These are phyloP conservation scores for Megaceryle torquata DNA, from an alignment of 2,113 vertebrate species.

Conservation along the genomic window DNA sequence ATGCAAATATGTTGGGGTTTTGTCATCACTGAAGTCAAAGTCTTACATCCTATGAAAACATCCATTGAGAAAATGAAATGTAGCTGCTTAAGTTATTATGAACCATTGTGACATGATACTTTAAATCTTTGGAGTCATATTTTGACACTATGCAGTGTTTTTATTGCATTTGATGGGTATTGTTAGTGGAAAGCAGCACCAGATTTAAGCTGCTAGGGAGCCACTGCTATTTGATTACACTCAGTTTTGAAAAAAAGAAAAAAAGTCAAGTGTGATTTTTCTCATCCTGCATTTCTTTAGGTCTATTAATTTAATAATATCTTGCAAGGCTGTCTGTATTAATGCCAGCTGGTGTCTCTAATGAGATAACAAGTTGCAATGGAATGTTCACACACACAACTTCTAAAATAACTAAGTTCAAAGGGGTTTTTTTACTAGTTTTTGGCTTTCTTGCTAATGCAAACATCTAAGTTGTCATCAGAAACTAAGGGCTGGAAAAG, in stretches of 20 bases:
- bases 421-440: rapidly evolving
- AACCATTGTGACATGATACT: neutral
- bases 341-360: neutral
- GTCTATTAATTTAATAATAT: neutral
- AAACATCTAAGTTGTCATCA: neutral
- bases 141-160: neutral
- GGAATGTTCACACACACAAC: neutral
- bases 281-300: neutral
- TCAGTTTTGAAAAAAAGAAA: neutral
- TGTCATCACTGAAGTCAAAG: neutral
- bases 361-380: neutral
- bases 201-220: neutral
- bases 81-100: neutral
- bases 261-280: neutral
- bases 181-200: neutral
- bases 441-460: neutral
- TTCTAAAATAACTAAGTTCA: neutral
- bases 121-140: neutral
- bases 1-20: neutral
- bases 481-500: neutral
- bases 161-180: neutral
- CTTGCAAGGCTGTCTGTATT: neutral
- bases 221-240: neutral
- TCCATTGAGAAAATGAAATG: neutral
- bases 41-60: neutral